Conservation (phyloP, 2,797 vertebrate genomes). For the Sebastes diaconus region DNA sequence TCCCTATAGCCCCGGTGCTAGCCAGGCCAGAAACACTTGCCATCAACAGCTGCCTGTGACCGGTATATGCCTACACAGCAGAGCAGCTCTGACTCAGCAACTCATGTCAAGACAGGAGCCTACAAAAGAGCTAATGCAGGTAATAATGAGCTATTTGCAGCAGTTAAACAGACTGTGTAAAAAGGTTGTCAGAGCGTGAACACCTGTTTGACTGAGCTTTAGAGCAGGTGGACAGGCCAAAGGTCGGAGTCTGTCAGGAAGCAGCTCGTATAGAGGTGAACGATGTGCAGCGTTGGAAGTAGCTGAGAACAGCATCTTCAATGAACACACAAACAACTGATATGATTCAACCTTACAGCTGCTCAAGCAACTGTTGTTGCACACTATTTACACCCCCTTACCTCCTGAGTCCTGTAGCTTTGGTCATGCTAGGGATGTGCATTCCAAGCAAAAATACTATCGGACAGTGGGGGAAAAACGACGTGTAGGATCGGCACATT, state of each 20-base stretch:
- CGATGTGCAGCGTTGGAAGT: neutral
- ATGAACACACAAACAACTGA: constrained; percentile 42
- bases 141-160: constrained; percentile 54
- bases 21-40: neutral
- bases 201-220: constrained; percentile 71
- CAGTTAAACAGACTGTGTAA: constrained; percentile 51
- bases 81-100: constrained; percentile 44
- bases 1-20: neutral
- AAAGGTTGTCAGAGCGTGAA: constrained; percentile 29
- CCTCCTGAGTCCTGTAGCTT: constrained; percentile 44
- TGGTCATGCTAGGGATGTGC: no score
- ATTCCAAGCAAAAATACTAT: no score
- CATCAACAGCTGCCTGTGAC: constrained; percentile 19
- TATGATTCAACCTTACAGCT: constrained; percentile 58
- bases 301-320: constrained; percentile 35
- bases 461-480: no score
- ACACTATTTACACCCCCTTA: constrained; percentile 61
- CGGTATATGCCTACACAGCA: neutral
- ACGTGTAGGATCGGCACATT: no score
- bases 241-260: constrained; percentile 59
- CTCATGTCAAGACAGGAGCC: constrained; percentile 29
- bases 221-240: constrained; percentile 74
- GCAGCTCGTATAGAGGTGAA: constrained; percentile 10
- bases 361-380: constrained; percentile 59
- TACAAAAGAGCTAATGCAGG: constrained; percentile 31